Base-by-base conservation (phyloP, 2,113 vertebrate species). In the Daphoenositta chrysoptera region DNA sequence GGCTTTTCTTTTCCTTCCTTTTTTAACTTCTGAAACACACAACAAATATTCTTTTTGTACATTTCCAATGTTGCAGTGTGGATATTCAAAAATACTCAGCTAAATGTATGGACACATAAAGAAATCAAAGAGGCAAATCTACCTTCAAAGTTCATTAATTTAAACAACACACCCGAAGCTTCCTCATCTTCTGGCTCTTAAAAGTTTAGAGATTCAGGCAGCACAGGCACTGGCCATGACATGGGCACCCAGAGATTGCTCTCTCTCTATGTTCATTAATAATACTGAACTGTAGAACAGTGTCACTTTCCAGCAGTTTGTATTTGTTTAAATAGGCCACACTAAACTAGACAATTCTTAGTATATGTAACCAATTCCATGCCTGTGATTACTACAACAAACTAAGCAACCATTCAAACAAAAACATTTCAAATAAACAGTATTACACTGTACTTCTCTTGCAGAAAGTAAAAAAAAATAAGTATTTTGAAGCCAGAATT, bases 1-100 rank as follows among this genome's bases (percentile, higher is more conserved):
- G 97, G 97, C 84, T 98, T 98, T 98, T 97, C 98, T 98, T 90
- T 98, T 96, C 90, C 98, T 98, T 90, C 99, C 95, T 71, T 94
- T 99, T 87, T 98, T 96, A 83, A 98, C 92, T 61, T 98, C 99
- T 99, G 96, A 83, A 98, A 98, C 27, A 97, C 42, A 96, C 10
- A 95, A 21, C 12, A 76, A 73, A 82, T 47, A 73, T 11, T 28
- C 8, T 37, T 81, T 86, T 48, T 64, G 31, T 81, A 95, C 16
- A 51, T 77, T 91, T 87, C 48, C 70, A 56, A 22, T 35, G 5
- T 15, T 76, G 60, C 20, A 58, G 39, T 8, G 24, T 35, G 40
- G 40, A 28, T 50, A 77, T 45, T 73, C 31, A 83, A 45, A 72
- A 35, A 50, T 37, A 73, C 11, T 58, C 37, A 76, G 53, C 9